Conservation (phyloP, 2,113 vertebrate species). For the Cygnus buccinator region DNA sequence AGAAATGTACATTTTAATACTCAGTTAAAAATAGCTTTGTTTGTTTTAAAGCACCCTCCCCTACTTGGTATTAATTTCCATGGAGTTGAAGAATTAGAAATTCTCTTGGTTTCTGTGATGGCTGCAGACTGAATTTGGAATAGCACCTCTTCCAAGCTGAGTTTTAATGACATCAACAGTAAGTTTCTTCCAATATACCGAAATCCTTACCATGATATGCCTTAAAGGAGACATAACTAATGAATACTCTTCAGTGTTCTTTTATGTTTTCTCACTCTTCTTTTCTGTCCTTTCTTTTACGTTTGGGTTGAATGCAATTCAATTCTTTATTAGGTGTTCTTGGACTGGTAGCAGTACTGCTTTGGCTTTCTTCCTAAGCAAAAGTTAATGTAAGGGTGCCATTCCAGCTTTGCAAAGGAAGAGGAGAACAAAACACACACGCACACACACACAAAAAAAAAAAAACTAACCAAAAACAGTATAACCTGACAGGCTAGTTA, state of each 20-base stretch:
- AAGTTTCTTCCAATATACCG: not conserved
- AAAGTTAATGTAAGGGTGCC: not conserved
- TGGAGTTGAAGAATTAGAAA: slow-evolving; percentile 50
- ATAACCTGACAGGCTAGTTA: not conserved
- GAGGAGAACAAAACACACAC: not conserved
- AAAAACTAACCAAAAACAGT: not conserved
- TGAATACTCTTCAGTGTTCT: not conserved
- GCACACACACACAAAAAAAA: not conserved
- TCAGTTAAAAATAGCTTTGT: slow-evolving; percentile 1
- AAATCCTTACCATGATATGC: not conserved
- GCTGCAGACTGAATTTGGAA: slow-evolving; percentile 5
- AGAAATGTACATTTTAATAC: not conserved
- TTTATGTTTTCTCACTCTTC: not conserved
- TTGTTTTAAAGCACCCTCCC: slow-evolving; percentile 33
- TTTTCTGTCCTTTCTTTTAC: not conserved
- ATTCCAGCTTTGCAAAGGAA: not conserved
- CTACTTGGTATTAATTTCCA: slow-evolving; percentile 64
- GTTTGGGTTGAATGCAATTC: not conserved
- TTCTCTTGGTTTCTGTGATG: not conserved
- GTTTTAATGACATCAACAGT: slow-evolving; percentile 11
- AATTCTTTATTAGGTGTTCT: not conserved
- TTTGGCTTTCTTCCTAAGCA: not conserved
- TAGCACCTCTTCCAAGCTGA: not conserved
- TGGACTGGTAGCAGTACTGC: not conserved
- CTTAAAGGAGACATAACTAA: not conserved